Conservation (phyloP, 2,113 vertebrate species). For the Apteryx mantelli region DNA sequence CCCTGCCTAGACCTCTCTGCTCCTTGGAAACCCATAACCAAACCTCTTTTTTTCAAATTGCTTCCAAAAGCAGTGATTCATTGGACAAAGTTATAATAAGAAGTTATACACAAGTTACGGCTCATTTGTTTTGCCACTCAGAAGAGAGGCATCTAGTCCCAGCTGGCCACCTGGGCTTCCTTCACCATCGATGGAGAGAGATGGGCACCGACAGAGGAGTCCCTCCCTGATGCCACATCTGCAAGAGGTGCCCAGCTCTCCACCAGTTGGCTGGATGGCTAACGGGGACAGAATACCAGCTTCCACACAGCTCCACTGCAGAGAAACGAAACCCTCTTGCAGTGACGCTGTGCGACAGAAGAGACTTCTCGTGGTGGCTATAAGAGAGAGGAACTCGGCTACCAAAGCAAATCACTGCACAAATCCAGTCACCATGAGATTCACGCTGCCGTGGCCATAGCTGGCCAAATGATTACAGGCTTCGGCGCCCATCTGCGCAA, state of each 20-base stretch:
- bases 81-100: neutral
- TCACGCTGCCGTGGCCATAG: neutral
- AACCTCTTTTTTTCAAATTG: neutral
- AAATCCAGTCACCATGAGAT: neutral
- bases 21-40: neutral
- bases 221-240: neutral
- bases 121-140: neutral
- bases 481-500: neutral
- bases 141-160: neutral
- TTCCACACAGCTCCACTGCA: neutral
- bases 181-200: neutral
- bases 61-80: neutral
- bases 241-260: neutral
- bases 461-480: neutral
- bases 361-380: neutral
- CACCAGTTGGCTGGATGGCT: neutral
- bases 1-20: neutral
- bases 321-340: neutral
- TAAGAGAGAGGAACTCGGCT: fast-evolving
- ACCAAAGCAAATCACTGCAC: neutral
- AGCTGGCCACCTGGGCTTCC: too few species aligned
- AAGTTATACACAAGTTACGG: neutral
- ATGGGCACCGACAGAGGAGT: fast-evolving
- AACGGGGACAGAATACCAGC: neutral
- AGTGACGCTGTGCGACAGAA: fast-evolving